Base-by-base conservation (phyloP, 1,140 invertebrate species). In the Drosophila leontia region DNA sequence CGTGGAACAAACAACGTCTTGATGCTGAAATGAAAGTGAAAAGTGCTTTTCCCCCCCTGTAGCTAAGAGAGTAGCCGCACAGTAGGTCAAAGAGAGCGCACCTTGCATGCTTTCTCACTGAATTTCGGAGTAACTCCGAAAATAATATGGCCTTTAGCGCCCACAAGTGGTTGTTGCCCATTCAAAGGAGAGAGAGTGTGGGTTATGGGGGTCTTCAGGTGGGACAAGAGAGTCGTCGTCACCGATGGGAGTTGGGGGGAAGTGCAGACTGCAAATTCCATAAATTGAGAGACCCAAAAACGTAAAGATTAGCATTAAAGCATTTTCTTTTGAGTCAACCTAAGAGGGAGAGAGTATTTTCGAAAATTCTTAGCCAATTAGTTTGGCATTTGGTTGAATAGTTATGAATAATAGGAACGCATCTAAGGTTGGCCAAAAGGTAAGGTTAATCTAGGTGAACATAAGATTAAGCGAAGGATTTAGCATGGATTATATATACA, bases 81-180 rank as follows among this genome's bases (percentile, higher is more conserved):
- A 77, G 17, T 76, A 35, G 70, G 57, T 57, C 56, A 61, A 78
- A 77, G 57, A 68, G 50, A 44, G 45, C 1, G 4, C 2, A 11
- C 4, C 2, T n/a, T 2, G 12, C 19, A 29, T 15, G 11, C 45
- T 48, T 53, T 60, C 19, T 26, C 3, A 37, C 12, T 34, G 37
- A 47, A 4, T 59, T 88, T 82, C 76, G 76, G 68, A 79, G 55
- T 77, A 0, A 82, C 32, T 87, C 84, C 84, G 84, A 87, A 88
- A 56, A 26, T 23, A 17, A 51, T 26, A 41, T 44, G 55, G 32
- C 32, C 57, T 64, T 81, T 67, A 44, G 56, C 65, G 59, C 84
- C 77, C 72, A 88, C 84, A 88, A 88, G 84, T 88, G 84, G 84
- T 88, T 88, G 84, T 88, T 88, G 84, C 58, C 69, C 42, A 15